Conservation (phyloP, 2,797 vertebrate genomes). For the Leptatherina wallacei region DNA sequence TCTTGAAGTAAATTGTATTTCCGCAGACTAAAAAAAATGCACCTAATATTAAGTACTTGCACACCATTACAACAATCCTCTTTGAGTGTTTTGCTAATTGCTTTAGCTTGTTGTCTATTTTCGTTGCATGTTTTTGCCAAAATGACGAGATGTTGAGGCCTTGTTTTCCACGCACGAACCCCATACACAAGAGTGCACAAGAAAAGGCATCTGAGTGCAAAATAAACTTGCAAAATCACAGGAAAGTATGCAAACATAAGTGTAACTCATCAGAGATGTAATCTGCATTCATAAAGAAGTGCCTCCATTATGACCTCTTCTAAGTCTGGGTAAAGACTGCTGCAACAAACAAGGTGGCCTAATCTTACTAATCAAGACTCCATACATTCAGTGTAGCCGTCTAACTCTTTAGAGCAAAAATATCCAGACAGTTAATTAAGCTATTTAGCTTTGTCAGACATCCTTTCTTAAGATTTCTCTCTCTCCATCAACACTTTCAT, state of each 20-base stretch:
- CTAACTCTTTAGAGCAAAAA: not conserved
- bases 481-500: not conserved
- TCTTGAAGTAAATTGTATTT: not conserved
- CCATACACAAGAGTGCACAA: not conserved
- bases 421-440: not conserved
- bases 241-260: conserved; percentile 17
- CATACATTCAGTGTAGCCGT: not conserved
- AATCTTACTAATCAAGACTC: not conserved
- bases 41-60: not conserved
- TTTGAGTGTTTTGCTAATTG: not conserved
- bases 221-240: conserved; percentile 4
- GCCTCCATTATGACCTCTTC: conserved; percentile 19
- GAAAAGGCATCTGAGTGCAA: not conserved
- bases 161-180: not conserved
- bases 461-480: not conserved
- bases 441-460: not conserved
- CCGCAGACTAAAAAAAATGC: not conserved
- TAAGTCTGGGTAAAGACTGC: not conserved
- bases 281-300: conserved; percentile 13
- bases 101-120: not conserved
- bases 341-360: not conserved
- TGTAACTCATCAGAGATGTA: conserved; percentile 16
- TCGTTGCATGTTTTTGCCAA: conserved; percentile 14
- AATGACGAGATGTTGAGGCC: not conserved
- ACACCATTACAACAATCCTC: not conserved